Percentiles rank a stretch among this genome's conserved stretches.
Conservation (phyloP, 2,797 vertebrate species). For the Agapornis canus region DNA sequence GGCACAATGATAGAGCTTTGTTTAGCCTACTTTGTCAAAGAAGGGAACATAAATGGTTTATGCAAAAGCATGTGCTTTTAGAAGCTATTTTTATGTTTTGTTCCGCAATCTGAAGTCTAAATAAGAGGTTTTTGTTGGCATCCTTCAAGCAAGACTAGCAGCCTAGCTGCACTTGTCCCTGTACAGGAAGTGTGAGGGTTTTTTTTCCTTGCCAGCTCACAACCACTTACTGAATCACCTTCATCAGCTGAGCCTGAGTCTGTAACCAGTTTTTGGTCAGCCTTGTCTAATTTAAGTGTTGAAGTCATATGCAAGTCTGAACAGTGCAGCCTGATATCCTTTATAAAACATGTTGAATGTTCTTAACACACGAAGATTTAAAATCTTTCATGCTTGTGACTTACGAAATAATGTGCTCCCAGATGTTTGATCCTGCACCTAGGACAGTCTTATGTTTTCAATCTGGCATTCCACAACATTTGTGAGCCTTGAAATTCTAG, state of each 20-base stretch:
- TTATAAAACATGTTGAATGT: neutral
- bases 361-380: neutral
- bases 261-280: constrained; percentile 26
- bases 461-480: neutral
- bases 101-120: neutral
- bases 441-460: neutral
- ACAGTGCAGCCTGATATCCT: neutral
- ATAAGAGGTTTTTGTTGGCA: constrained; percentile 22
- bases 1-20: neutral
- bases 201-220: constrained; percentile 53
- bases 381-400: neutral
- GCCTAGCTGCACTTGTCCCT: constrained; percentile 13
- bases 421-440: constrained; percentile 32
- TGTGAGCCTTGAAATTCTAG: neutral
- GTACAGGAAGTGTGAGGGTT: constrained; percentile 34
- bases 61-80: neutral
- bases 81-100: constrained; percentile 39
- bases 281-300: constrained; percentile 20
- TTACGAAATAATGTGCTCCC: neutral
- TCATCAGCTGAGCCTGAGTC: constrained; percentile 61
- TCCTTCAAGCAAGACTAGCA: neutral
- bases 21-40: neutral
- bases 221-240: constrained; percentile 60
- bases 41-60: neutral
- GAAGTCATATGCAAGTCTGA: constrained; percentile 9